Percentiles rank a stretch among this genome's conserved stretches.
Evolutionary conservation across 2,113 vertebrate genomes (phyloP).

Genomic region (Thunnus thynnus): DNA sequence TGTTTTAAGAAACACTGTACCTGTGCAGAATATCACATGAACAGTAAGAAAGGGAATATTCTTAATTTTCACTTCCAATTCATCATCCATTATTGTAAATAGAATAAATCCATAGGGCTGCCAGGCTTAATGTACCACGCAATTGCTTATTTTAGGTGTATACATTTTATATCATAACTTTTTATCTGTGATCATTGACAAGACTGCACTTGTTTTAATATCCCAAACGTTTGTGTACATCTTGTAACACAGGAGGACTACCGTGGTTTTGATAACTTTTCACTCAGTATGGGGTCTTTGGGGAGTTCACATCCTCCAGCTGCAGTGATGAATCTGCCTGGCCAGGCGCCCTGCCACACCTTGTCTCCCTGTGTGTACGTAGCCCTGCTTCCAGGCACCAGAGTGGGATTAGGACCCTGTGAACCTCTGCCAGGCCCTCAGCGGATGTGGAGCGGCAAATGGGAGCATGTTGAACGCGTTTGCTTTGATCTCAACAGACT

Average conservation of each 20-base stretch:
- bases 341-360: conserved; percentile 58
- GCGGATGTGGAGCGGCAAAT: conserved; percentile 66
- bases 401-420: conserved; percentile 62
- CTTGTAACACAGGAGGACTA: conserved; percentile 29
- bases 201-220: conserved; percentile 38
- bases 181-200: conserved; percentile 7
- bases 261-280: conserved; percentile 41
- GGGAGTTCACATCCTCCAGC: conserved; percentile 45
- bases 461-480: conserved; percentile 73
- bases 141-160: conserved; percentile 29
- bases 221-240: not conserved
- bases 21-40: conserved; percentile 22
- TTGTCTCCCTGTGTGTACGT: conserved; percentile 6
- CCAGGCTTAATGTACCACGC: conserved; percentile 18
- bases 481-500: conserved; percentile 75
- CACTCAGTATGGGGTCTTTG: conserved; percentile 25
- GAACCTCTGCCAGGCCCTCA: conserved; percentile 73
- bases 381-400: conserved; percentile 47
- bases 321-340: conserved; percentile 49
- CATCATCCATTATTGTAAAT: conserved; percentile 13
- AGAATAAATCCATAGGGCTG: conserved; percentile 6
- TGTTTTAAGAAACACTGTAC: conserved; percentile 4
- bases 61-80: conserved; percentile 17
- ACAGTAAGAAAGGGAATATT: conserved; percentile 2
- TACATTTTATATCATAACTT: conserved; percentile 6